Base-by-base conservation (phyloP, 2,888 invertebrate genomes). In the Panopea generosa region DNA sequence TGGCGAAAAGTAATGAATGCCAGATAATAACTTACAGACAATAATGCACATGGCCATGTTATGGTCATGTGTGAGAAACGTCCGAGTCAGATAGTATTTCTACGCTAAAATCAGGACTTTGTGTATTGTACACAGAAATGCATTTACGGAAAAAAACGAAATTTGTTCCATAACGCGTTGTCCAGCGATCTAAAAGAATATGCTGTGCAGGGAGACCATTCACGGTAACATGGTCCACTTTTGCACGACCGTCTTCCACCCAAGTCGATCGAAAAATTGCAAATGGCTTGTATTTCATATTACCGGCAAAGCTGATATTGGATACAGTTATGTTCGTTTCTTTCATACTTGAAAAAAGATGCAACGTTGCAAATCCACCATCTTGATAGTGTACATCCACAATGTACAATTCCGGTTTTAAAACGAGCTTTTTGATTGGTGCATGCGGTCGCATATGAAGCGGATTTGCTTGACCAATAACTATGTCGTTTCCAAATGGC, bases 221-320 rank as follows among this genome's bases (percentile, higher is more conserved):
- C 6, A 76, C 74, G 22, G 76, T 74, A 69, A 83, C 74, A 63
- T 83, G 83, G 63, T 83, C 83, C 6, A 83, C 81, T 40, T 81
- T 74, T n/a, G 81, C 70, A 27, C 70, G 65, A 2, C 83, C 83
- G 52, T 83, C 81, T 50, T 75, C 78, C n/a, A 83, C 81, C 83
- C 83, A 83, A 62, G 76, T 81, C 0, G 83, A 83, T 50, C 76
- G 57, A 49, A 83, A 78, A 2, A 73, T 45, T 14, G 73, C 78
- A 38, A 83, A 77, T 22, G 83, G 83, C 22, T 55, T 66, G 11
- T 33, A 27, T 26, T n/a, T 66, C 1, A 65, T 33, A 26, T 67
- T 63, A 1, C 26, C 26, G 3, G 45, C 61, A 53, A 81, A 71
- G 0, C 43, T 33, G 11, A 74, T 47, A 45, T 77, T 65, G 9